These are phyloP conservation scores for Dissostichus mawsoni DNA, from an alignment of 2,113 vertebrate genomes.

Conservation along the genomic window DNA sequence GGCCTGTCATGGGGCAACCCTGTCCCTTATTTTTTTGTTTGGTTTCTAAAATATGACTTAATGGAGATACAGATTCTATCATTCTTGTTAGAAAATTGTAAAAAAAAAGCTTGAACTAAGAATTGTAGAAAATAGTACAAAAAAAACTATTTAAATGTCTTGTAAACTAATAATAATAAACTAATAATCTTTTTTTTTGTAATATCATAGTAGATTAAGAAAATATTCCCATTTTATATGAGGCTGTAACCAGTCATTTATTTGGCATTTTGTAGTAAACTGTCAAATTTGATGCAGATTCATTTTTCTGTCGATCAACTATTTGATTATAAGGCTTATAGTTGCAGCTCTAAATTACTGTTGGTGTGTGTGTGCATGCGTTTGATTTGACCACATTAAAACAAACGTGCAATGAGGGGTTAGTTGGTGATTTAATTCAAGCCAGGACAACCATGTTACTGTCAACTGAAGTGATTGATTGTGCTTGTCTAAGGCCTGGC, in stretches of 20 bases:
- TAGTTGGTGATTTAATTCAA: conserved; percentile 33
- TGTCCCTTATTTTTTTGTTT: conserved; percentile 30
- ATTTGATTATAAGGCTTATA: background rate
- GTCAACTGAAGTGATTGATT: conserved; percentile 53
- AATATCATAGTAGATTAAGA: background rate
- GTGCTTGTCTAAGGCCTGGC: conserved; percentile 33
- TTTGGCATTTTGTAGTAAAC: background rate
- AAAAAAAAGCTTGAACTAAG: too few species aligned
- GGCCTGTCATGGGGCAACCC: conserved; percentile 60
- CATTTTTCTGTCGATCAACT: background rate
- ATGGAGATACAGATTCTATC: background rate
- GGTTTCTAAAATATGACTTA: conserved; percentile 15
- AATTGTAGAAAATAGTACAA: background rate
- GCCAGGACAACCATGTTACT: conserved; percentile 29
- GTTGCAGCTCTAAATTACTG: background rate
- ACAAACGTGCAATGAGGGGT: conserved; percentile 12
- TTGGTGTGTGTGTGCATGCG: conserved; percentile 6
- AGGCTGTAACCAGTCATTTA: background rate
- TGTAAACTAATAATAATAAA: too few species aligned
- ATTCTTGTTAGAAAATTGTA: too few species aligned
- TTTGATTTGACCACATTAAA: conserved; percentile 14
- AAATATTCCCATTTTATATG: background rate
- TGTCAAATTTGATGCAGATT: conserved; percentile 4
- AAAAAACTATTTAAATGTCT: background rate
- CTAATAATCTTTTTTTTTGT: background rate